Evolutionary conservation across 1,140 invertebrate species (phyloP).

Genomic region (Agraylea sexmaculata): DNA sequence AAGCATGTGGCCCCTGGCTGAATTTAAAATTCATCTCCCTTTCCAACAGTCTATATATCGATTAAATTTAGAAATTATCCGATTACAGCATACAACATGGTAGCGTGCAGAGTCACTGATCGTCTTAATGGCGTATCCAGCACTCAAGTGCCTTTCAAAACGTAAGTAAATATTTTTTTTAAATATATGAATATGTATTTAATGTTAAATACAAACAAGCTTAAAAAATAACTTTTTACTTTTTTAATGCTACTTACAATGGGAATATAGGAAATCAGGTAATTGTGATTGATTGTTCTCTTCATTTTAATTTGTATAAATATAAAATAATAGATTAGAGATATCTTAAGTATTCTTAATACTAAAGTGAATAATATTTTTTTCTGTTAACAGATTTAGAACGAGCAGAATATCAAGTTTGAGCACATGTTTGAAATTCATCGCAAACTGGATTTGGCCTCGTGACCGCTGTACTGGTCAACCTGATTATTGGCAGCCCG

Average conservation of each 20-base stretch:
- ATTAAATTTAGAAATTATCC: conserved; percentile 53
- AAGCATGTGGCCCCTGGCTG: conserved; percentile 22
- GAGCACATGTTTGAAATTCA: conserved; percentile 52
- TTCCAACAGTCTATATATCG: conserved; percentile 31
- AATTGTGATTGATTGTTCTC: conserved; percentile 3
- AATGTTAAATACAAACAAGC: conserved; percentile 3
- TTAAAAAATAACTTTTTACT: neutral
- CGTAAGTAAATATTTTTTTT: conserved; percentile 53
- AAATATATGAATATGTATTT: conserved; percentile 1
- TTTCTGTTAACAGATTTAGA: conserved; percentile 57
- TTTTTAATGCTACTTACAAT: neutral
- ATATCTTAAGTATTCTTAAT: neutral
- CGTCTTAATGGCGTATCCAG: conserved; percentile 74
- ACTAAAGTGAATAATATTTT: no score
- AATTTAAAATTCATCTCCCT: conserved; percentile 1
- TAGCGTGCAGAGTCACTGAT: conserved; percentile 88
- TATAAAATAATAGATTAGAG: neutral
- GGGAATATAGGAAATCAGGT: conserved; percentile 20
- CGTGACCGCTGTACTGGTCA: conserved; percentile 49
- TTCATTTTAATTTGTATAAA: no score
- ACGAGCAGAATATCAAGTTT: conserved; percentile 89
- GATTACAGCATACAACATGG: conserved; percentile 93
- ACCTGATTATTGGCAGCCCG: conserved; percentile 25
- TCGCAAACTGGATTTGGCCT: conserved; percentile 57
- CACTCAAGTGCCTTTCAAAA: conserved; percentile 96